Evolutionary conservation across 2,113 vertebrate species (phyloP).

Genomic region (Athene noctua): DNA sequence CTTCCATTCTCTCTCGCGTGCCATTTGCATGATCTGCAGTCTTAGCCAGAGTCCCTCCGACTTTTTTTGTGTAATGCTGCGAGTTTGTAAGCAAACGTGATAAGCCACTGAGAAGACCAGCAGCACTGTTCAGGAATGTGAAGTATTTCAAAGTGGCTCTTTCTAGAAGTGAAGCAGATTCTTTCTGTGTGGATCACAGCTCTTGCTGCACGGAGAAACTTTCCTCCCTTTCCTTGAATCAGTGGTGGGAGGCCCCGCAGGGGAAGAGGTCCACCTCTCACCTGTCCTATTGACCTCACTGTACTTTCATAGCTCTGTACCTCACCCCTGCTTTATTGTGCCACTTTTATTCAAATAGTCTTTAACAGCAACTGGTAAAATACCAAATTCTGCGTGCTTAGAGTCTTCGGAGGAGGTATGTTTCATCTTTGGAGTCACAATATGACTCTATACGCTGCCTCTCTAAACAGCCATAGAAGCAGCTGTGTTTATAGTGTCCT

Average conservation of each 20-base stretch:
- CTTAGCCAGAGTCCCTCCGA: background rate
- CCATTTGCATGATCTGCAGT: background rate
- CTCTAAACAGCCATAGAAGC: background rate
- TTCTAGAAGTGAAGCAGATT: slow-evolving; percentile 45
- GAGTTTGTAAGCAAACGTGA: background rate
- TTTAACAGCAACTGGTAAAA: background rate
- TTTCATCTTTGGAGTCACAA: background rate
- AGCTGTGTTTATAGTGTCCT: background rate
- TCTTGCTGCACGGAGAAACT: background rate
- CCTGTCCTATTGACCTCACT: background rate
- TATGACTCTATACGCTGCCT: background rate
- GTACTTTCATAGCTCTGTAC: background rate
- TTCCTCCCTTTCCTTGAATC: background rate
- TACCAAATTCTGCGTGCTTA: background rate
- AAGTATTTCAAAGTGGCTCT: slow-evolving; percentile 20
- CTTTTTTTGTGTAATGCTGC: background rate
- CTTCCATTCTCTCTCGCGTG: background rate
- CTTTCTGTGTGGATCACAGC: background rate
- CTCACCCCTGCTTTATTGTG: background rate
- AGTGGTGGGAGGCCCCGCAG: background rate
- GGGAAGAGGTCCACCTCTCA: background rate
- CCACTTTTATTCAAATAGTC: background rate
- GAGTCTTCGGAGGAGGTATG: background rate
- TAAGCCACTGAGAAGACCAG: background rate
- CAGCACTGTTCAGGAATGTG: slow-evolving; percentile 16